Base-by-base conservation (phyloP, 2,113 vertebrate species). In the Phainopepla nitens region DNA sequence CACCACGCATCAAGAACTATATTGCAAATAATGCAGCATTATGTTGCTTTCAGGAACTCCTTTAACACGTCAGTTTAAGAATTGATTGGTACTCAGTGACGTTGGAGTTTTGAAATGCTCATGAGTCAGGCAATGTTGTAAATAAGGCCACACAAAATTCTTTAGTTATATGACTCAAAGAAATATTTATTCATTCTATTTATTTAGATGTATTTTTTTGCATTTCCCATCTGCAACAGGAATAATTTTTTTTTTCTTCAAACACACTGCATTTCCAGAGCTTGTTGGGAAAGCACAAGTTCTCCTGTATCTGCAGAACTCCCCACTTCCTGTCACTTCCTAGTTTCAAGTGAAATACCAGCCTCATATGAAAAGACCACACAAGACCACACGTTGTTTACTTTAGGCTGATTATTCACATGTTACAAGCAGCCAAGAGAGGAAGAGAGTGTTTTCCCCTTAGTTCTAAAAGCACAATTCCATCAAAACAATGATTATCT, bases 311-410 rank as follows among this genome's bases (percentile, higher is more conserved):
- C 73, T 77, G 3, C 66, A 78, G 72, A 89, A 56, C 75, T 82
- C 62, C 58, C 21, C 20, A 15, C 54, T 94, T 93, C 60, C 78
- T 54, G 78, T 73, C 6, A 1, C 72, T 87, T 90, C 81, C 65
- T 60, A 44, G 21, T 79, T 79, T 42, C 1, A 2, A 71, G 76
- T 58, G 68, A 91, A 89, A 92, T 61, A 85, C 58, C 71, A 85
- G 65, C 91, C 44, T 77, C 23, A 1, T 49, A 23, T 31, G 61
- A 78, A 80, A 91, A 82, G 94, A 97, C 90, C 94, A 93, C 95
- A 93, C 92, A 83, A 91, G 85, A 75, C 85, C 91, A 86, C 89
- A 82, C 25, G 51, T 87, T 97, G 94, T 97, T 97, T 96, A 95
- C 83, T 95, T 89, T 90, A 71, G 76, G 76, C 41, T 54, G 73